These are phyloP conservation scores for Miltochrista miniata DNA, from an alignment of 2,888 invertebrate genomes.

Conservation along the genomic window DNA sequence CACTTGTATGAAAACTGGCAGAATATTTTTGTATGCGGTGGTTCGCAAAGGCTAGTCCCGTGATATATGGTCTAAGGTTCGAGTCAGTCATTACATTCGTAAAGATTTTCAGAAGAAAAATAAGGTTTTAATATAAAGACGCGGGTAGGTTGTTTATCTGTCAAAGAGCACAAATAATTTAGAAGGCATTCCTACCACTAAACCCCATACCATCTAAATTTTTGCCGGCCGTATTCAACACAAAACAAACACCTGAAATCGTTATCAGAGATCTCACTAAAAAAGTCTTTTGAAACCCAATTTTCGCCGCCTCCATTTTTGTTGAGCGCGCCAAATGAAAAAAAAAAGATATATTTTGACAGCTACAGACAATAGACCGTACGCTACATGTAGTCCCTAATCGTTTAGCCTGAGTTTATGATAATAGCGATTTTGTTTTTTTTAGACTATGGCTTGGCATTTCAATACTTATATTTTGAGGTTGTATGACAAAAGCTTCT, in stretches of 20 bases:
- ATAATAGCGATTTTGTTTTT: conserved; percentile 18
- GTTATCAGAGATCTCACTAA: conserved; percentile 27
- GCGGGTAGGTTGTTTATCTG: not conserved
- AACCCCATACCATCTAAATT: conserved; percentile 1
- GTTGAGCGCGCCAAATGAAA: conserved; percentile 16
- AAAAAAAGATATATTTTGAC: conserved; percentile 69
- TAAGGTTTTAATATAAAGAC: too few relatives aligned
- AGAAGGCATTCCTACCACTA: not conserved
- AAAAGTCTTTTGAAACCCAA: conserved; percentile 30
- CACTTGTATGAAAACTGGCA: too few relatives aligned
- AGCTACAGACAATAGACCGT: conserved; percentile 67
- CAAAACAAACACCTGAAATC: conserved; percentile 28
- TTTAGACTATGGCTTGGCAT: not conserved
- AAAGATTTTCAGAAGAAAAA: too few relatives aligned
- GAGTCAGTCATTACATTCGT: too few relatives aligned
- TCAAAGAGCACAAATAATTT: not conserved
- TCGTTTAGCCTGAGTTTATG: conserved; percentile 36
- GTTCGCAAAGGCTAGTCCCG: too few relatives aligned
- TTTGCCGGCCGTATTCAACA: conserved; percentile 13
- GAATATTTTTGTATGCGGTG: too few relatives aligned
- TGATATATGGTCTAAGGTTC: too few relatives aligned
- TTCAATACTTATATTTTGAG: not conserved
- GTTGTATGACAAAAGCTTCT: not conserved
- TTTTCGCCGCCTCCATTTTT: conserved; percentile 40
- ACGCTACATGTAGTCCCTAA: conserved; percentile 50